Conservation (phyloP, 1,140 invertebrate species). For the Teleogryllus occipitalis region DNA sequence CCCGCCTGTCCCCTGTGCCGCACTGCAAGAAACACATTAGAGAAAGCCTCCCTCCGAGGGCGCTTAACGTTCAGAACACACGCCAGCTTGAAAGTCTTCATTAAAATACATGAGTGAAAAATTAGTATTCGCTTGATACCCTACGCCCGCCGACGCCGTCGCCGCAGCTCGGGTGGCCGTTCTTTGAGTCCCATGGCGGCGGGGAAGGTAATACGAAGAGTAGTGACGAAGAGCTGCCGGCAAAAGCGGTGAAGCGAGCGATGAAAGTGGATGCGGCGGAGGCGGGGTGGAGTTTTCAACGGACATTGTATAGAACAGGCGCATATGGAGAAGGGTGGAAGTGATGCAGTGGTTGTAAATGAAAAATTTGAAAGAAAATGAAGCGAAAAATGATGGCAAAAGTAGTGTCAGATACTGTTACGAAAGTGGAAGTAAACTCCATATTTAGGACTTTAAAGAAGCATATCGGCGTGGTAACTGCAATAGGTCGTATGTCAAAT, state of each 20-base stretch:
- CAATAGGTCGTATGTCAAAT: no score
- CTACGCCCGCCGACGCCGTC: not conserved
- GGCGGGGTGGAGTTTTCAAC: not conserved
- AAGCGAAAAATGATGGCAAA: no score
- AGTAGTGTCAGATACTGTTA: no score
- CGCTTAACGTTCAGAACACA: slow-evolving; percentile 3
- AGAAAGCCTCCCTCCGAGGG: not conserved
- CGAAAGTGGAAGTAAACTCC: no score
- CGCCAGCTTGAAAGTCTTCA: not conserved
- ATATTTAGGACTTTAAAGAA: no score
- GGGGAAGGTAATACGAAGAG: not conserved
- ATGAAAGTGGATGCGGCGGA: not conserved
- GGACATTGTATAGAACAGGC: not conserved
- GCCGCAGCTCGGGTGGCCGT: not conserved
- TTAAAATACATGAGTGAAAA: slow-evolving; percentile 6
- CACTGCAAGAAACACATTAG: not conserved
- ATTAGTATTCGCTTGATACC: not conserved
- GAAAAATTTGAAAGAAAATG: no score
- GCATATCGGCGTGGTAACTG: no score
- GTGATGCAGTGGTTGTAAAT: no score
- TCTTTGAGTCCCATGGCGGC: not conserved
- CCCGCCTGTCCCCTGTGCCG: not conserved
- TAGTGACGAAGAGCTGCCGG: not conserved
- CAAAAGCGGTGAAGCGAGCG: no score
- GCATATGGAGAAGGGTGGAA: no score